A percentile compares a stretch with the other conserved stretches of the same genome.
Conservation (phyloP, 2,888 invertebrate genomes). For the Tortrix viridana region DNA sequence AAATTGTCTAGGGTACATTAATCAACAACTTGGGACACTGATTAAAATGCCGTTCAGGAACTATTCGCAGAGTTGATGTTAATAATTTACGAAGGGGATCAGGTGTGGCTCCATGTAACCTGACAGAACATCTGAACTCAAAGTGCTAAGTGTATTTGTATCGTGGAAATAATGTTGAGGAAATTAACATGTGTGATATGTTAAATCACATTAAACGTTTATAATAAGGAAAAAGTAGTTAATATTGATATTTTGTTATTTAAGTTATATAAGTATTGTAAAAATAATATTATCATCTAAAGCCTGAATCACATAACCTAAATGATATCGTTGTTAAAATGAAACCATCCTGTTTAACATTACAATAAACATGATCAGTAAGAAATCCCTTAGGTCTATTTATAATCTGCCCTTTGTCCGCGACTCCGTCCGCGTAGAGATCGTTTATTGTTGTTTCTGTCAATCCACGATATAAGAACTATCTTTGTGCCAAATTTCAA, state of each 20-base stretch:
- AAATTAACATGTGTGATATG: not conserved
- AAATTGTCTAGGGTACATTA: conserved; percentile 81
- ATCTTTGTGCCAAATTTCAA: no score
- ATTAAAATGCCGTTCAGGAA: conserved; percentile 84
- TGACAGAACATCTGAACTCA: conserved; percentile 19
- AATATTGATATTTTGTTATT: not conserved
- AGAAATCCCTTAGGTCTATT: no score
- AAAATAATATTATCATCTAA: no score
- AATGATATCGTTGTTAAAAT: no score
- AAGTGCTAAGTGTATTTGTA: conserved; percentile 24
- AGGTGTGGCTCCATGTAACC: conserved; percentile 58
- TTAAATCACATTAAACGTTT: conserved; percentile 2
- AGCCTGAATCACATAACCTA: no score
- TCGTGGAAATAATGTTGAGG: conserved; percentile 13
- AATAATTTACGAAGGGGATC: conserved; percentile 78
- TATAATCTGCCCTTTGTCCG: no score
- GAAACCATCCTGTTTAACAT: no score
- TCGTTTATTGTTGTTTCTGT: no score
- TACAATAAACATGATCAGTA: no score
- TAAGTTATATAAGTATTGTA: not conserved
- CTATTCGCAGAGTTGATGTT: conserved; percentile 82
- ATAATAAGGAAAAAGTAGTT: not conserved
- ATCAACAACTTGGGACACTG: conserved; percentile 85
- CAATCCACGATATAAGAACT: no score
- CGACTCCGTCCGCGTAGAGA: no score